Percentiles rank a stretch among this genome's conserved stretches.
Conservation (phyloP, 2,888 invertebrate genomes). For the Spisula solida region DNA sequence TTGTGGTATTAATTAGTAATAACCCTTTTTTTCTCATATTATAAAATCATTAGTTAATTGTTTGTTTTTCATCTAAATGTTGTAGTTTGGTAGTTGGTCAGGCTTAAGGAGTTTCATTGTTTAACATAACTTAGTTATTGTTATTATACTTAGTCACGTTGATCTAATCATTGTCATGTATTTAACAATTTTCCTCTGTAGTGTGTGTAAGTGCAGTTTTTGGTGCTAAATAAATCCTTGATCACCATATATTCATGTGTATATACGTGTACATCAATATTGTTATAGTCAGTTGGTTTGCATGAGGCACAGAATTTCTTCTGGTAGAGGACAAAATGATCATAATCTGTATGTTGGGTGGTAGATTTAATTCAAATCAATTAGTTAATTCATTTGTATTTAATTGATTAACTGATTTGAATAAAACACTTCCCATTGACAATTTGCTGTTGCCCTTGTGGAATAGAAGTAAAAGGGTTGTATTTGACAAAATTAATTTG, state of each 20-base stretch:
- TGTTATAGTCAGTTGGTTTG: neutral
- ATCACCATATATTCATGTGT: slow-evolving; percentile 19
- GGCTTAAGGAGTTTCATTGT: slow-evolving; percentile 28
- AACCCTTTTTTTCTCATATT: neutral
- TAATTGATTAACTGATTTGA: no score
- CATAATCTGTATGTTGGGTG: neutral
- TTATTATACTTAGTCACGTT: slow-evolving; percentile 35
- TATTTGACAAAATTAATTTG: no score
- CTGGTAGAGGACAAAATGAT: neutral
- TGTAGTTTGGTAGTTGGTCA: slow-evolving; percentile 21
- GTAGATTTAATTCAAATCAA: neutral
- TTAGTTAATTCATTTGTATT: no score
- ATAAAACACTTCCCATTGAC: no score
- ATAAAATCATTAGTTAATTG: neutral
- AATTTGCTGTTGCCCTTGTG: no score
- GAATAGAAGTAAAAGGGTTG: no score
- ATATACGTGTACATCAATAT: slow-evolving; percentile 12
- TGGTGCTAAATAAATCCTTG: slow-evolving; percentile 53
- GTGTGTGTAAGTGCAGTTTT: slow-evolving; percentile 50
- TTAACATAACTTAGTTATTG: slow-evolving; percentile 15
- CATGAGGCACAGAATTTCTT: neutral
- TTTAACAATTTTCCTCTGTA: slow-evolving; percentile 14
- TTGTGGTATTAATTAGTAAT: slow-evolving; percentile 1
- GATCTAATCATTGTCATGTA: slow-evolving; percentile 40
- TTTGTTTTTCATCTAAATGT: neutral